Base-by-base conservation (phyloP, 2,797 vertebrate species). In the Mus caroli region DNA sequence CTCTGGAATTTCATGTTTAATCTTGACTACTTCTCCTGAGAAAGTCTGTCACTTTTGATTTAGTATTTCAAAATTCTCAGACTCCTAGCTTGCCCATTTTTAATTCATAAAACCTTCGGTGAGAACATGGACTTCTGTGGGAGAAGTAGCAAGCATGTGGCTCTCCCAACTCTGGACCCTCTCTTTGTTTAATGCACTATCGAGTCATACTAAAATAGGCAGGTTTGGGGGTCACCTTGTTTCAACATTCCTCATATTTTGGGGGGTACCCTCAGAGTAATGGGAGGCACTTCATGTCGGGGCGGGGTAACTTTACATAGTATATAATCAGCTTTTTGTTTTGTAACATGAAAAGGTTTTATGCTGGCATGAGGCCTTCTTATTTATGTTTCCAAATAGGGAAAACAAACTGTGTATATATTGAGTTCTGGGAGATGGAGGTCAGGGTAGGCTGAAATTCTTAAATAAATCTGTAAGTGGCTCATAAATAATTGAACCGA, bases 401-500 rank as follows among this genome's bases (percentile, higher is more conserved):
- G 12, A 14, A 52, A 4, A 43, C 13, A 86, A 85, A 95, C 92
- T 24, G 14, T 79, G 11, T 67, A 62, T 82, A 96, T 94, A n/a
- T 80, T 90, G 56, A 34, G 0, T 90, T 89, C 46, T 88, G 34
- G 94, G 94, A 94, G 79, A 84, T 3, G 88, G 37, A 96, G 60
- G 64, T 97, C 94, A 67, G 14, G 88, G 76, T 13, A 89, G 75
- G 92, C 64, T 56, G 90, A 98, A 96, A 93, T n/a, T 88, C 73
- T 85, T 88, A 92, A 96, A 95, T 94, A 96, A 97, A 97, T 97
- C 95, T 97, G 31, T 13, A 56, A 96, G 97, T 90, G 54, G 96
- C 96, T 95, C 96, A 94, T 78, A 97, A 97, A 98, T 94, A 96
- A 96, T 40, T 58, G 46, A 95, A 96, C 83, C 80, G 95, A 94